A percentile compares a stretch with the other conserved stretches of the same genome.
Conservation (phyloP, 2,797 vertebrate species). For the Onychomys leucogaster region DNA sequence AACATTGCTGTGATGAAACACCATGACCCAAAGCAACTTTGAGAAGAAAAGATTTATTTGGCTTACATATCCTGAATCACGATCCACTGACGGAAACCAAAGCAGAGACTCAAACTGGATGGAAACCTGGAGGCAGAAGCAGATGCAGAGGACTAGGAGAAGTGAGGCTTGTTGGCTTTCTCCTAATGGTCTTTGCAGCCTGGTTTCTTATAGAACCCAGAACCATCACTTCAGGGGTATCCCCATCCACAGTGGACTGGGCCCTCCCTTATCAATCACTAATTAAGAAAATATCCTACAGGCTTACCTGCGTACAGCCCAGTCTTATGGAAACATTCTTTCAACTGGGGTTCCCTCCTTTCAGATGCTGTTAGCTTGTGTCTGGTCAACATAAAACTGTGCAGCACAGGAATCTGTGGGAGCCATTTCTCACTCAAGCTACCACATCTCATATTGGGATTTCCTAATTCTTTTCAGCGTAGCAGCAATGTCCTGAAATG, state of each 20-base stretch:
- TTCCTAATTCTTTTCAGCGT: slow-evolving; percentile 4
- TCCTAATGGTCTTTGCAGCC: background rate
- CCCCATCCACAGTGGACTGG: background rate
- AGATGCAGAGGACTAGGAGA: background rate
- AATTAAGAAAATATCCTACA: background rate
- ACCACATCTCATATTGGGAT: background rate
- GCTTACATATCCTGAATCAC: background rate
- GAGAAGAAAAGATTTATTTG: background rate
- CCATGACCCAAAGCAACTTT: background rate
- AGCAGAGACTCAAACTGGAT: background rate
- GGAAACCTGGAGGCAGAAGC: background rate
- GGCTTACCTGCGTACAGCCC: background rate
- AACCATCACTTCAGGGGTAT: background rate
- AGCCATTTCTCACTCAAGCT: background rate
- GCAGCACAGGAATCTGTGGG: background rate
- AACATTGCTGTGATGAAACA: background rate
- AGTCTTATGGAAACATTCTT: background rate
- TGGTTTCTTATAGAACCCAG: background rate
- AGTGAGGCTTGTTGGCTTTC: background rate
- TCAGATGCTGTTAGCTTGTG: background rate
- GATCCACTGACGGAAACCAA: background rate
- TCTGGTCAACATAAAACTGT: background rate
- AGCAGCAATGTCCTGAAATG: background rate
- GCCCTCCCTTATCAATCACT: background rate
- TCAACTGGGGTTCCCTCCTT: background rate